These are phyloP conservation scores for Dugesia japonica DNA, from an alignment of 2,888 invertebrate genomes.

Conservation along the genomic window DNA sequence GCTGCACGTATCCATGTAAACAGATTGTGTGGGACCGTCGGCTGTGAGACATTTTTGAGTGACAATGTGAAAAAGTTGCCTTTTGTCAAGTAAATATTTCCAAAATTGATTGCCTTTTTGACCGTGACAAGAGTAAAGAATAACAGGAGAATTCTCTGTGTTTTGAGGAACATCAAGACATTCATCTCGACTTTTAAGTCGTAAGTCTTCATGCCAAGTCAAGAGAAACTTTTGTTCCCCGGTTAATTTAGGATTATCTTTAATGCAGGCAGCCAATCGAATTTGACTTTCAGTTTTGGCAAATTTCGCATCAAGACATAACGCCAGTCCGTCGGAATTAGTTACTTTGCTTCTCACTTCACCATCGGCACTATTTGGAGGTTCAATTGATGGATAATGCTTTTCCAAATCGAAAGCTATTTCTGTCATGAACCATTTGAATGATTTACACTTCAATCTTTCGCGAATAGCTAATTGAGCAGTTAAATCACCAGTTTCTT, in stretches of 20 bases:
- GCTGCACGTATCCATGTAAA: neutral
- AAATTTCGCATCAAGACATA: neutral
- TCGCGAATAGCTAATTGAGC: conserved; percentile 60
- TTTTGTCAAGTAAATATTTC: conserved; percentile 47
- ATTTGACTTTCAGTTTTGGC: neutral
- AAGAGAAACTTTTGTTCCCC: conserved; percentile 42
- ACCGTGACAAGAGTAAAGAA: conserved; percentile 70
- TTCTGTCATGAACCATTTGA: conserved; percentile 78
- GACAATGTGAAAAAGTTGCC: conserved; percentile 10
- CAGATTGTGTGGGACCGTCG: neutral
- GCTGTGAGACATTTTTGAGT: neutral
- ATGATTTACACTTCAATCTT: conserved; percentile 67
- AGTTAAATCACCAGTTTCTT: conserved; percentile 3
- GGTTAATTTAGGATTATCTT: neutral
- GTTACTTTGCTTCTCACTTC: neutral
- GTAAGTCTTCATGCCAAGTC: conserved; percentile 64
- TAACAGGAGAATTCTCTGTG: conserved; percentile 54
- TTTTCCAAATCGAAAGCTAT: conserved; percentile 73
- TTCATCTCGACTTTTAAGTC: conserved; percentile 56
- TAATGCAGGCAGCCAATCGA: neutral
- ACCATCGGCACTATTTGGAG: conserved; percentile 7
- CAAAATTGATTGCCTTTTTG: conserved; percentile 80
- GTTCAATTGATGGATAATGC: conserved; percentile 56
- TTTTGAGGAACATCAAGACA: conserved; percentile 66
- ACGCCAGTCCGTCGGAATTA: neutral